Base-by-base conservation (phyloP, 2,888 invertebrate genomes). In the Neria commutata region DNA sequence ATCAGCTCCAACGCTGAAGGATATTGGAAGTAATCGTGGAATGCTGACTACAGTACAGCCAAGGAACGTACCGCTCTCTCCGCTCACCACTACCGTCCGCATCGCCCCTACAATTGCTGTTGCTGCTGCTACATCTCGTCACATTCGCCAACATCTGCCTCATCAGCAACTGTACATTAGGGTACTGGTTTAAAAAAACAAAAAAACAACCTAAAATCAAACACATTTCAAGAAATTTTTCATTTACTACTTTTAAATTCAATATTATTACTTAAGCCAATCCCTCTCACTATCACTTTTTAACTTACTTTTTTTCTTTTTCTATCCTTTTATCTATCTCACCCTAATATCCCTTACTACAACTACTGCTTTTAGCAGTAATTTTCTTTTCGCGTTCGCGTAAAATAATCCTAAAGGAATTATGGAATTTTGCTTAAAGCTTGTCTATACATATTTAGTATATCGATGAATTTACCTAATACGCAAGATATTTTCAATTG, bases 141-240 rank as follows among this genome's bases (percentile, higher is more conserved):
- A 55, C 14, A 42, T 62, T 61, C n/a, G n/a, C n/a, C n/a, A n/a
- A 62, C 55, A 60, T 53, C 60, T 59, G 64, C 52, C 61, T 63
- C 69, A 67, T 69, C 74, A 73, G 71, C 71, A 74, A 70, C 67
- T 75, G 69, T 73, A 74, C 70, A 74, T 79, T 81, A 78, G 81
- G 80, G 80, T 81, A 81, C 78, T 80, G 79, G 77, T 78, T 79
- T 63, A 70, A 67, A 72, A 76, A 72, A 67, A 65, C 62, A 65
- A 67, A 72, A 63, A 65, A 16, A 58, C 56, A 61, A 61, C 62
- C 58, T 60, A 63, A 66, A 61, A 62, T 61, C 54, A 54, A 58
- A 55, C 49, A 47, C 26, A 19, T 52, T 33, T 53, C 51, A n/a
- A 17, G 25, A 52, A 23, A 16, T 40, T 42, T 24, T 42, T 40